Base-by-base conservation (phyloP, 2,888 invertebrate species). In the Dastarcus helophoroides region DNA sequence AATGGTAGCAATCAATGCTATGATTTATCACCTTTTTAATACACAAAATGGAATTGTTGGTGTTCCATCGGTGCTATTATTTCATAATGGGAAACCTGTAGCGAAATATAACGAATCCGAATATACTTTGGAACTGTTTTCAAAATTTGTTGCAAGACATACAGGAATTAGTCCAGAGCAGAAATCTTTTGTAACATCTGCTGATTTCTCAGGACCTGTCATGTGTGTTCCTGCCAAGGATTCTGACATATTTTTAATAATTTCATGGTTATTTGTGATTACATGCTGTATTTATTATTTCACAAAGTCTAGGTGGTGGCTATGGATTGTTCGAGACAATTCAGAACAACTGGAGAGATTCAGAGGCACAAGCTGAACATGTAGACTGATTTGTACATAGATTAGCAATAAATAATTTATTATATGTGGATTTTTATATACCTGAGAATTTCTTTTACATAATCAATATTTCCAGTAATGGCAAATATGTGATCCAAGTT, bases 1-100 rank as follows among this genome's bases (percentile, higher is more conserved):
- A 62, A 74, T 91, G 58, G 80, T 89, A 6, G 94, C 86, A 2
- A 75, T 95, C 10, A 91, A 97, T 67, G 89, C 91, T 2, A 71
- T 83, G 44, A 76, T 76, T 53, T 76, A 82, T 48, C 78, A 79
- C 51, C 75, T 81, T 37, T 83, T 89, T 28, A 91, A 89, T 62
- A 84, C 89, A 0, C 85, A 89, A 46, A 89, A 85, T 60, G 91
- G 91, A 6, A 83, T 91, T 35, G 79, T 89, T 5, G 90, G 89
- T 10, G 79, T 93, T 21, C 93, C 93, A 4, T 86, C 89, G 3
- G 55, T 91, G 16, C 72, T 91, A 64, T 67, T 94, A 39, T 86
- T 93, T 48, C 89, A 91, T 48, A 90, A 89, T 58, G 89, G 89
- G 0, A 69, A 83, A 41, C 78, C 88, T 1, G 74, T 85, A 14